Evolutionary conservation across 2,888 invertebrate genomes (phyloP), one percentile per base, ranked within the genome.

Genomic region (Athetis lepigone): DNA sequence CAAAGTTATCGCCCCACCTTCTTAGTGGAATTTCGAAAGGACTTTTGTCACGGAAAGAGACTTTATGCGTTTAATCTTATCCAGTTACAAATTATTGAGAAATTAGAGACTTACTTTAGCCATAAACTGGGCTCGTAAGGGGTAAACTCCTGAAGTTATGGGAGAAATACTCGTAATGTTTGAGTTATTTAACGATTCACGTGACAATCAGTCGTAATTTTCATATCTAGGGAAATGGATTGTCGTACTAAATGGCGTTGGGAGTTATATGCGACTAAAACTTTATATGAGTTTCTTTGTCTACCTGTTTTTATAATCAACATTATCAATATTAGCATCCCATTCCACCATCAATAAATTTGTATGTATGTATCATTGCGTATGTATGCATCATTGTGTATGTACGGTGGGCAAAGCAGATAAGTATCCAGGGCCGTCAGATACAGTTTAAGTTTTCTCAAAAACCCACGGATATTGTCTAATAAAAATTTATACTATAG

Each of bases 61-160:
- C 64, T 75, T 70, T 74, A 76, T 68, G 59, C 39, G 55, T 63
- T 66, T 68, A 75, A 71, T 77, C 62, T 66, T 54, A 66, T 69
- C 65, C 54, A 60, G 59, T 66, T 47, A 66, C 76, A 70, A 67
- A 77, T 58, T 77, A 74, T 69, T 57, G 67, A 62, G 70, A 77
- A 74, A 74, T 74, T 70, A 70, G 51, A 58, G 39, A 59, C 60
- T 47, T 61, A 56, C 40, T 49, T 78, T 33, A 45, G 21, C 47
- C 59, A 56, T 75, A 71, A 77, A 74, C 37, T 40, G 40, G 61
- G 54, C 56, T 56, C 23, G 19, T 51, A 64, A 58, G 62, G 55
- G 54, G 51, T 63, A 68, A 64, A 78, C 52, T 58, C 59, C 46
- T 58, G 33, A 54, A 75, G 46, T 71, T 77, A 71, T 70, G 39